A percentile compares a stretch with the other conserved stretches of the same genome.
Evolutionary conservation across 2,113 vertebrate species (phyloP).

Genomic region (Jacana jacana): DNA sequence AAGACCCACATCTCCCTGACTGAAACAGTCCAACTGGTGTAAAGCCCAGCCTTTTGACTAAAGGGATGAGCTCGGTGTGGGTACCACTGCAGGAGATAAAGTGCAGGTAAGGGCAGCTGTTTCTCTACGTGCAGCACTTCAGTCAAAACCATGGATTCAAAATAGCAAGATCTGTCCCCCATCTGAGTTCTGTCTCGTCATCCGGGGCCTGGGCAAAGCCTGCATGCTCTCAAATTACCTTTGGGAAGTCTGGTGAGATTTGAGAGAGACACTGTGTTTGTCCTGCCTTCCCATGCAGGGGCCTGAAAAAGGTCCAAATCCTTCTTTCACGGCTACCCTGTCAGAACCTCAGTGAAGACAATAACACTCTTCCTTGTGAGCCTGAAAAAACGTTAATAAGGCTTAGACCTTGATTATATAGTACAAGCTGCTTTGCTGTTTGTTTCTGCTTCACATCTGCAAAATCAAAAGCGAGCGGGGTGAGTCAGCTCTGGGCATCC

Average conservation of each 20-base stretch:
- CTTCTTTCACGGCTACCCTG: background rate
- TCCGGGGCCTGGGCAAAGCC: background rate
- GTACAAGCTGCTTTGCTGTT: background rate
- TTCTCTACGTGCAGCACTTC: background rate
- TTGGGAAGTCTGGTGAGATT: background rate
- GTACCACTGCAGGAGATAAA: background rate
- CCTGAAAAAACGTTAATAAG: background rate
- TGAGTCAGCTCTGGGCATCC: background rate
- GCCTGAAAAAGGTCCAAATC: background rate
- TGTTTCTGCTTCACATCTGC: background rate
- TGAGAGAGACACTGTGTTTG: background rate
- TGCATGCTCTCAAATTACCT: background rate
- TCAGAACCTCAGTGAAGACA: background rate
- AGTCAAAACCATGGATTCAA: background rate
- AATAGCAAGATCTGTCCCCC: background rate
- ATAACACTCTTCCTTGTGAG: background rate
- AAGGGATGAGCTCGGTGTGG: background rate
- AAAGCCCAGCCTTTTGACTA: background rate
- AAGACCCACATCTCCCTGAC: background rate
- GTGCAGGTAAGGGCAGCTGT: background rate
- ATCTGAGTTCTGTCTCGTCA: background rate
- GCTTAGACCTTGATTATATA: background rate
- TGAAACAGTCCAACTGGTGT: background rate
- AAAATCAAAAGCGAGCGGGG: background rate
- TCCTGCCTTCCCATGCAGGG: background rate